These are phyloP conservation scores for Perca schrenkii DNA, from an alignment of 2,113 vertebrate species.

Conservation along the genomic window DNA sequence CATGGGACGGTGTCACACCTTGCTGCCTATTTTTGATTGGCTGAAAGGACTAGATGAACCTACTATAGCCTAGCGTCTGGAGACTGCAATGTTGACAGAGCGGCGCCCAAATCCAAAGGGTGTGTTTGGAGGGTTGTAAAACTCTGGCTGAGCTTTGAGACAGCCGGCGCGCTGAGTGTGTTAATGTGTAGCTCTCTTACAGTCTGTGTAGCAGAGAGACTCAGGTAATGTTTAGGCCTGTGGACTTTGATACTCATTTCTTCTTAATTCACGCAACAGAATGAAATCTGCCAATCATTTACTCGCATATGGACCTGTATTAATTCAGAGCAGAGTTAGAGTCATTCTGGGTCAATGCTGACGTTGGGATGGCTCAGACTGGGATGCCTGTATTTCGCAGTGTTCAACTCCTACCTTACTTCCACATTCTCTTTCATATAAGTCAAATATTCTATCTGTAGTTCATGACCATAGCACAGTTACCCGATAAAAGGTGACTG, in stretches of 20 bases:
- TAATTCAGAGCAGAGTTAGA: conserved; percentile 24
- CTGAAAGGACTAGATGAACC: conserved; percentile 19
- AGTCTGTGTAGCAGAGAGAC: conserved; percentile 25
- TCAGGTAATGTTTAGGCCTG: conserved; percentile 54
- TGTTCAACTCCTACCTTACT: not conserved
- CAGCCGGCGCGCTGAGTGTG: conserved; percentile 34
- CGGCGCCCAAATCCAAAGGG: conserved; percentile 69
- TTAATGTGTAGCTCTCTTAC: conserved; percentile 78
- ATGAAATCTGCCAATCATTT: conserved; percentile 68
- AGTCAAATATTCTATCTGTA: not conserved
- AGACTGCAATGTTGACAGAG: conserved; percentile 80
- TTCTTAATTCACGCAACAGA: conserved; percentile 59
- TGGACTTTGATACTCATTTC: conserved; percentile 78
- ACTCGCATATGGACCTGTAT: conserved; percentile 32
- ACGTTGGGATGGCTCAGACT: not conserved
- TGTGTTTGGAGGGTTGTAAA: conserved; percentile 81
- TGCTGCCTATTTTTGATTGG: conserved; percentile 56
- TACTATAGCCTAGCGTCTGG: conserved; percentile 34
- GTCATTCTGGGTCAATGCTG: not conserved
- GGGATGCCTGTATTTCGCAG: not conserved
- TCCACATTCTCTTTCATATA: not conserved
- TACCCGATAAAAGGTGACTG: too few species aligned
- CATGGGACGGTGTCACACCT: conserved; percentile 28
- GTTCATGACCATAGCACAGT: not conserved
- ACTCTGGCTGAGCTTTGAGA: conserved; percentile 33